phyloP scores from a whole-genome alignment of 2,797 vertebrate species.

The Antennarius maculatus region DNA sequence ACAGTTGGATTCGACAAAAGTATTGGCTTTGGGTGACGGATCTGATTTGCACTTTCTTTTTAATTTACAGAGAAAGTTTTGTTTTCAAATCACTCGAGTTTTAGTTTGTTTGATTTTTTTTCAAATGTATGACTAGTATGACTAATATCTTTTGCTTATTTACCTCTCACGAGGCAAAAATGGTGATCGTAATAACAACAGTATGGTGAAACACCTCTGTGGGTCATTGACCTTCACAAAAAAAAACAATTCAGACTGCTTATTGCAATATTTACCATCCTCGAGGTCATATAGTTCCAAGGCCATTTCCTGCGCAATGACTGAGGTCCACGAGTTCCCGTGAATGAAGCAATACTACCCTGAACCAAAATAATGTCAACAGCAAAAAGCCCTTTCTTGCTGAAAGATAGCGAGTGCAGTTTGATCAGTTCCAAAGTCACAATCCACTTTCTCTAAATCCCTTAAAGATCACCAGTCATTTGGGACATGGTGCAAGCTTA shows the following conservation, averaged over 20 bases:
- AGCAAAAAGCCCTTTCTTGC: conserved; percentile 20
- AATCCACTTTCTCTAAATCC: conserved; percentile 51
- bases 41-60: too few relatives aligned
- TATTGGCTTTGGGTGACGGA: neutral
- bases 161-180: neutral
- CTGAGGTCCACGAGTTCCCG: neutral
- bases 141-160: neutral
- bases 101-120: neutral
- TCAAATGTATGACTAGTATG: too few relatives aligned
- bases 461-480: conserved; percentile 59
- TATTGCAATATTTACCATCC: conserved; percentile 62
- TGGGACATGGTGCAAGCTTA: neutral
- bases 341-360: neutral
- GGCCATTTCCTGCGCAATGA: neutral
- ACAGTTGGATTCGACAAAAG: neutral
- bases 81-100: too few relatives aligned
- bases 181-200: neutral
- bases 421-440: conserved; percentile 36
- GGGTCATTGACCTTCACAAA: conserved; percentile 58
- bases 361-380: conserved; percentile 13
- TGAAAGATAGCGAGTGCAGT: conserved; percentile 47
- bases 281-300: neutral
- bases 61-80: neutral
- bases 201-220: neutral
- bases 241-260: conserved; percentile 57